Evolutionary conservation across 2,797 vertebrate genomes (phyloP), one percentile per base, ranked within the genome.

Genomic region (Chanos chanos): DNA sequence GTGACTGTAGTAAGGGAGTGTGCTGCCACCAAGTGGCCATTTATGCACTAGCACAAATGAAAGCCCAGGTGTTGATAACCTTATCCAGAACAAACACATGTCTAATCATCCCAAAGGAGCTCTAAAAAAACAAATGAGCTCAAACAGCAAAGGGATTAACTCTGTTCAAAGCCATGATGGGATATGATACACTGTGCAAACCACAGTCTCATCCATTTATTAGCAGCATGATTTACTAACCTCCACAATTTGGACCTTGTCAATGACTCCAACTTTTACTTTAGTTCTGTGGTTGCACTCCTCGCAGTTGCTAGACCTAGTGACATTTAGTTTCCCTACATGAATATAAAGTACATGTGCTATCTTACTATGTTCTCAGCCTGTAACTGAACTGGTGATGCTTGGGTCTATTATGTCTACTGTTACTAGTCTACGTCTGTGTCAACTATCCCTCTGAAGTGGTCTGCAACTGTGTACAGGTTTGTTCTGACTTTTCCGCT

Each of bases 21-120:
- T 61, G 70, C 67, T 72, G 79, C 78, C 85, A 21, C 73, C 79
- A 55, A 48, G 63, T 84, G 83, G 75, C 27, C 33, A 6, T 5
- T 12, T 28, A 19, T 13, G n/a, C 1, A 43, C 48, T 57, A 76
- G 60, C 61, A 69, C 18, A 31, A 34, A 31, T 37, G 3, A 7
- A 25, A 19, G 18, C 51, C 36, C 37, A 15, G n/a, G n/a, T n/a
- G 41, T 36, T 21, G 61, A 12, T 18, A 44, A 22, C 28, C 34
- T 47, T 51, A 60, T 64, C 43, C 3, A 55, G 50, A 58, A 49
- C 24, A 57, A 39, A 54, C 33, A 43, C 55, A 18, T 47, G 31
- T 51, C 19, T 45, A 67, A 36, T 74, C 55, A 64, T 61, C 62
- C 62, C 19, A 49, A 56, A 54, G 51, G 49, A 39, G 34, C 73